phyloP scores from a whole-genome alignment of 2,888 invertebrate species.

The Cepaea hortensis region DNA sequence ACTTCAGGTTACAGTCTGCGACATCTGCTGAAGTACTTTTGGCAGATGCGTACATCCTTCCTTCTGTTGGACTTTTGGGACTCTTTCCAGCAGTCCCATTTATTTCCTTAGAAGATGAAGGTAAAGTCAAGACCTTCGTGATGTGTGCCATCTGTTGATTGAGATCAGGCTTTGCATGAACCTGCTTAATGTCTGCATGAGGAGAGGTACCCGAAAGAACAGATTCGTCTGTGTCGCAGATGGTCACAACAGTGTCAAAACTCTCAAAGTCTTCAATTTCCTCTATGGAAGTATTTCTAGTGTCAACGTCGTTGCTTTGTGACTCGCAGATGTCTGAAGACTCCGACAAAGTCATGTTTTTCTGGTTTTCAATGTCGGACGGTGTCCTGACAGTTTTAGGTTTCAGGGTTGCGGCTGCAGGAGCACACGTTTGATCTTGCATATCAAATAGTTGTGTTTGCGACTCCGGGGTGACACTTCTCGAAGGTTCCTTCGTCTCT shows the following conservation, averaged over 20 bases:
- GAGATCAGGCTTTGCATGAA: background rate
- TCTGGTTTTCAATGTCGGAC: slow-evolving; percentile 46
- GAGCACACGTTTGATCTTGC: background rate
- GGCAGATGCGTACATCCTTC: background rate
- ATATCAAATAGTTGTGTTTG: background rate
- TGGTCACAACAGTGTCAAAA: slow-evolving; percentile 18
- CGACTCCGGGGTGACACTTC: background rate
- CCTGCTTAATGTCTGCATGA: background rate
- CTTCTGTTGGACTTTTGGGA: slow-evolving; percentile 4
- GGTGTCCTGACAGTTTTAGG: slow-evolving; percentile 41
- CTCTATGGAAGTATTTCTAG: slow-evolving; percentile 41
- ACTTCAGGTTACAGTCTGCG: slow-evolving; percentile 13
- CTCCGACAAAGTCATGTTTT: slow-evolving; percentile 38
- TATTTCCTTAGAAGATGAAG: background rate
- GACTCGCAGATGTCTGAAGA: slow-evolving; percentile 36
- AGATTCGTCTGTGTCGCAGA: slow-evolving; percentile 29
- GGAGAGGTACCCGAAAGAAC: slow-evolving; percentile 15
- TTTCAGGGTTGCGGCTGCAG: background rate
- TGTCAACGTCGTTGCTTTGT: slow-evolving; percentile 33
- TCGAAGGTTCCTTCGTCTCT: background rate
- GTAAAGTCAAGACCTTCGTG: background rate
- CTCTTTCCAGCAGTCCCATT: slow-evolving; percentile 2
- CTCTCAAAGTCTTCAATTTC: slow-evolving; percentile 39
- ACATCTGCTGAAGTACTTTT: background rate
- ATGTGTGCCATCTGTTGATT: background rate